Conservation (phyloP, 1,140 invertebrate species). For the Druon quercuslanigerum region DNA sequence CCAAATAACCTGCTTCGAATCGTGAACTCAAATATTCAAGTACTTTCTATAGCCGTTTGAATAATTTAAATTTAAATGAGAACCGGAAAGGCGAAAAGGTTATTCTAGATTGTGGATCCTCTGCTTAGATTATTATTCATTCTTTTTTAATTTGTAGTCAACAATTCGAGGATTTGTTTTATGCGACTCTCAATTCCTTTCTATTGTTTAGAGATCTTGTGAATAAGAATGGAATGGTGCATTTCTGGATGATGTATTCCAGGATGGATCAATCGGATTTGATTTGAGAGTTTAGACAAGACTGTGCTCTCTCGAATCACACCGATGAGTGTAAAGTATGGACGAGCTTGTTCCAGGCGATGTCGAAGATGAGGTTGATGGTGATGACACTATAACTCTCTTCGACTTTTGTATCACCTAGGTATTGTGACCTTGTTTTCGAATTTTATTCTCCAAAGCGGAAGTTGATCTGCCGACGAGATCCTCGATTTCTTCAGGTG, state of each 20-base stretch:
- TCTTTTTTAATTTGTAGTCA: too few species aligned
- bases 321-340: constrained; percentile 71
- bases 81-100: not conserved
- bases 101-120: not conserved
- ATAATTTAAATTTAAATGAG: not conserved
- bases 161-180: too few species aligned
- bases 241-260: not conserved
- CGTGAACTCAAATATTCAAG: not conserved
- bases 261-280: not conserved
- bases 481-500: constrained; percentile 69
- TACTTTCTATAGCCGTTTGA: too few species aligned
- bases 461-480: constrained; percentile 66
- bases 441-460: constrained; percentile 64
- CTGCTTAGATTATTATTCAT: not conserved
- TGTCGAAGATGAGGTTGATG: constrained; percentile 67
- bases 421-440: constrained; percentile 69
- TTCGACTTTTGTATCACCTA: constrained; percentile 68
- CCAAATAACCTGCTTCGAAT: constrained; percentile 13
- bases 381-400: constrained; percentile 63
- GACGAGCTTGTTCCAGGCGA: constrained; percentile 70
- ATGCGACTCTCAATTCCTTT: too few species aligned
- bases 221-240: not conserved
- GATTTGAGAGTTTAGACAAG: constrained; percentile 59
- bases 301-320: constrained; percentile 70
- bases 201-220: too few species aligned